Evolutionary conservation across 2,113 vertebrate genomes (phyloP), one percentile per base, ranked within the genome.

Genomic region (Bombycilla garrulus): DNA sequence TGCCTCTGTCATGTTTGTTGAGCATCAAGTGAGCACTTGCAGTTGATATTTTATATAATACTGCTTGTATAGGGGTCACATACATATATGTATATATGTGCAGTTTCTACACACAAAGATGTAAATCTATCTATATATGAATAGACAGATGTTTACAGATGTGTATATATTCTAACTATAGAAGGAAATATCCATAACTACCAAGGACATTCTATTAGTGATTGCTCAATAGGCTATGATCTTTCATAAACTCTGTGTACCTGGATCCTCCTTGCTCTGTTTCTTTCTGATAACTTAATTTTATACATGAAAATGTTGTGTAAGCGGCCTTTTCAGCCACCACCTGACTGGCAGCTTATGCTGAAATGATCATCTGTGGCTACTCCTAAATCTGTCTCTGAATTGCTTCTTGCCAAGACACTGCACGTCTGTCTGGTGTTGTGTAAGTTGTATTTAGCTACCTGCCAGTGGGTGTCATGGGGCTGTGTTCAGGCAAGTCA

Each of bases 251-350:
- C 10, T 26, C 33, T 66, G 13, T 4, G 5, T 29, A 20, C 10
- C 9, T 62, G 42, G 62, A 57, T 80, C 23, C n/a, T 82, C 42
- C 35, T 40, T 74, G 40, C 40, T 38, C 45, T 74, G 1, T 60
- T 93, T 82, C 65, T 81, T 82, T 69, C 67, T 8, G 5, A 9
- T 70, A 29, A 24, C 33, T 90, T 86, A 42, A 70, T 83, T 74
- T 83, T 33, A 25, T 24, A 66, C 1, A 1, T n/a, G 29, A 57
- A 65, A 62, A 16, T 10, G 6, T 86, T 95, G 79, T 77, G 88
- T 93, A 92, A 95, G 69, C 79, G 86, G 61, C 56, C 65, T 84
- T 95, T 91, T 81, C 56, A 94, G 79, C 25, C 42, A 24, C 58
- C 58, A 58, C 60, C 85, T 90, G 67, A 62, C 79, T 77, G 82